Conservation (phyloP, 1,140 invertebrate genomes). For the Armadillidium nasatum region DNA sequence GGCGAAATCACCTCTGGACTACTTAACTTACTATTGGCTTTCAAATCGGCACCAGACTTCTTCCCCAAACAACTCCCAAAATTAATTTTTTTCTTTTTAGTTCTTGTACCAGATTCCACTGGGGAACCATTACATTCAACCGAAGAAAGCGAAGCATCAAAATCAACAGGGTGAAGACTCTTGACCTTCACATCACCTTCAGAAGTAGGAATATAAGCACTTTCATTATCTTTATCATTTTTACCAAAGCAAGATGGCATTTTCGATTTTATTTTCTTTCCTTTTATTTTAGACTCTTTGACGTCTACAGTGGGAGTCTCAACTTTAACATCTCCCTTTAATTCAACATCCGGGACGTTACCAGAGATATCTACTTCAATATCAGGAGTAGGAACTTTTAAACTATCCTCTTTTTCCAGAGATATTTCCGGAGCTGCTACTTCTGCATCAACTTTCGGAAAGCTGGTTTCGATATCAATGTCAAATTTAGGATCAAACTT, state of each 20-base stretch:
- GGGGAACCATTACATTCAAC: neutral
- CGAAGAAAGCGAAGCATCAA: neutral
- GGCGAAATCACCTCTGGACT: no score
- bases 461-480: constrained; percentile 17
- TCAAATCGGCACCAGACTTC: no score
- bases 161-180: neutral
- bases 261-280: constrained; percentile 30
- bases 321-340: constrained; percentile 27
- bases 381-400: constrained; percentile 19
- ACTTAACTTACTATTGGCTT: no score
- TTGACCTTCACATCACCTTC: constrained; percentile 22
- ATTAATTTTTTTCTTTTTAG: constrained; percentile 21
- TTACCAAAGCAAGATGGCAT: constrained; percentile 33
- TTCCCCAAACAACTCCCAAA: constrained; percentile 25
- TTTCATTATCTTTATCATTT: constrained; percentile 26
- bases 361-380: neutral
- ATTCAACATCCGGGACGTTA: neutral
- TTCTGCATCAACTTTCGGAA: constrained; percentile 23
- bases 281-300: constrained; percentile 21
- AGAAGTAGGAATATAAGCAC: constrained; percentile 20
- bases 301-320: constrained; percentile 14
- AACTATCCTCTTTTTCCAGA: constrained; percentile 4
- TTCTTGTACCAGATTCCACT: constrained; percentile 21
- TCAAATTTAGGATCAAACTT: neutral
- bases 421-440: constrained; percentile 11